Evolutionary conservation across 2,113 vertebrate species (phyloP), one percentile per base, ranked within the genome.

Genomic region (Cardinalis cardinalis): DNA sequence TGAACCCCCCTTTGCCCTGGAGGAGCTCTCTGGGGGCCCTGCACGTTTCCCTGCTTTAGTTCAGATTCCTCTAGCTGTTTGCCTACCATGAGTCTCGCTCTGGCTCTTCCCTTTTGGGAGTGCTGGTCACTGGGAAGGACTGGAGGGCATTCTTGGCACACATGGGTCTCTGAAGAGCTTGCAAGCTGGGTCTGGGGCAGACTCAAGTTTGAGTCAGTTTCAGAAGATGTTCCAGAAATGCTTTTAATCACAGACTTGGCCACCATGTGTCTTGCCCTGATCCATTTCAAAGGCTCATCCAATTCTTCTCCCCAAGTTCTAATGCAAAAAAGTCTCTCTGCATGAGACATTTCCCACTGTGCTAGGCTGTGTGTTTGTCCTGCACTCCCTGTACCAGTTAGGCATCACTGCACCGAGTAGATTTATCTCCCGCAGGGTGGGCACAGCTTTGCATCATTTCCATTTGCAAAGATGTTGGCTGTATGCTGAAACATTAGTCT

Each of bases 271-370:
- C 52, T 92, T 65, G 38, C 18, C 18, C 25, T 32, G 25, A 53
- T 51, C 34, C 32, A 20, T 79, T 63, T 32, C 49, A 75, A 88
- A 79, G 48, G 29, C 43, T 59, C 15, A 41, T 41, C 15, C 3
- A 1, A 1, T 36, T 70, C 34, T 43, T 63, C 29, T 79, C 40
- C n/a, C 15, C 18, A 26, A 3, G 49, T 56, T 73, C 7, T 10
- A 64, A 13, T 19, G 15, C 29, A 59, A 18, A 63, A 40, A 7
- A 24, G 2, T 41, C 10, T 71, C 44, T 71, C 44, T 23, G n/a
- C 13, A 18, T 12, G 0, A 1, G 40, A 14, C 31, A 20, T 60
- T 41, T 69, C 78, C 89, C 0, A 0, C 74, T 69, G 34, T 84
- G 64, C 78, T 69, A 26, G 31, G 34, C 48, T 53, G 53, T 24